Conservation (phyloP, 2,797 vertebrate species). For the Danionella dracula region DNA sequence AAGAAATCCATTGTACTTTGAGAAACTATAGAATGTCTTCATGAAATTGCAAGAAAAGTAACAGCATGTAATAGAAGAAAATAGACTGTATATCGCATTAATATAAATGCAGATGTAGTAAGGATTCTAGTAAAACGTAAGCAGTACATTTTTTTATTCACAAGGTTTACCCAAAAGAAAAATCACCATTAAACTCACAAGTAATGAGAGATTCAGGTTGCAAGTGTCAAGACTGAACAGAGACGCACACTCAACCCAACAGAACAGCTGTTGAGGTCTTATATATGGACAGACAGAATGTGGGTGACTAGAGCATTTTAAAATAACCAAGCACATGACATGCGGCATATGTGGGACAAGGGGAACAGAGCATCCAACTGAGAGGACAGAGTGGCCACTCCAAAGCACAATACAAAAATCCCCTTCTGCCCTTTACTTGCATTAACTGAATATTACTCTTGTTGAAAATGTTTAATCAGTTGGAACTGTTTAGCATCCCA, state of each 20-base stretch:
- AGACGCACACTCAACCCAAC: background rate
- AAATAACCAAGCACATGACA: conserved; percentile 21
- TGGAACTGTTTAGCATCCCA: background rate
- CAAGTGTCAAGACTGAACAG: background rate
- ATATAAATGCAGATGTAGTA: no score
- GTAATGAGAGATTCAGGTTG: no score
- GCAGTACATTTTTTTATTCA: no score
- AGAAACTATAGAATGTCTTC: no score
- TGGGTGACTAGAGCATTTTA: conserved; percentile 27
- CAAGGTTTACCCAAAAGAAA: no score
- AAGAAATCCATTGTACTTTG: no score
- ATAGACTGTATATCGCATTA: no score
- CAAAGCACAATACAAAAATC: background rate
- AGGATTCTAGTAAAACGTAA: no score
- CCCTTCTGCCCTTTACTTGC: background rate
- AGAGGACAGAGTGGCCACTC: background rate
- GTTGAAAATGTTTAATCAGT: background rate
- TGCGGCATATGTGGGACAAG: conserved; percentile 6
- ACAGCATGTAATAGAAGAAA: no score
- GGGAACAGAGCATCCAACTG: background rate
- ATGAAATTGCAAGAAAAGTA: no score
- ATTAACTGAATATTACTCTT: background rate
- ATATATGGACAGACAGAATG: conserved; percentile 24
- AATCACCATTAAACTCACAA: no score
- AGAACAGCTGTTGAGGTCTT: conserved; percentile 16